phyloP scores from a whole-genome alignment of 2,113 vertebrate genomes.

The Chaetodon auriga region DNA sequence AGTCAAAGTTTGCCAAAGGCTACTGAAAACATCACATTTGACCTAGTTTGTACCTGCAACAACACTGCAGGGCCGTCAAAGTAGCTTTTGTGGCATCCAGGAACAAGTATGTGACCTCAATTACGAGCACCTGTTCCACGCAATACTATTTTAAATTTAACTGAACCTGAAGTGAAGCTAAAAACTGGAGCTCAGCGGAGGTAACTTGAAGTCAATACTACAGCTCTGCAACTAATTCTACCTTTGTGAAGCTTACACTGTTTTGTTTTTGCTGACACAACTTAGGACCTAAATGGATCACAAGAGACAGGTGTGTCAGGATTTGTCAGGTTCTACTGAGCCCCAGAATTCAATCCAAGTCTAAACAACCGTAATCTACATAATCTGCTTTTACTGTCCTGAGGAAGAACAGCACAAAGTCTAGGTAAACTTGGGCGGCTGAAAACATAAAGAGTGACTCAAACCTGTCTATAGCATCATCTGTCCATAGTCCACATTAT shows the following conservation, averaged over 20 bases:
- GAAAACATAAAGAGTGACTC: not conserved
- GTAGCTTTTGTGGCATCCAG: not conserved
- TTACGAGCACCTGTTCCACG: not conserved
- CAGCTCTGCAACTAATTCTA: not conserved
- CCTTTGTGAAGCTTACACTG: not conserved
- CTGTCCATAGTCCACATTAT: not conserved
- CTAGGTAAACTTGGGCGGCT: not conserved
- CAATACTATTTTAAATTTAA: not conserved
- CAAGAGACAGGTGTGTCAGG: not conserved
- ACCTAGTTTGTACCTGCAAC: conserved; percentile 3
- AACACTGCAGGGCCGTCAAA: not conserved
- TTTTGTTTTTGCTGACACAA: not conserved
- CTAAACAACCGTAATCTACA: too few relatives aligned
- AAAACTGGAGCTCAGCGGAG: not conserved
- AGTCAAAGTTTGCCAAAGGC: conserved; percentile 15
- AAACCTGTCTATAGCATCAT: not conserved
- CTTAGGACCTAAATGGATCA: not conserved
- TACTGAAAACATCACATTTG: conserved; percentile 22
- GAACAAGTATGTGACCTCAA: not conserved
- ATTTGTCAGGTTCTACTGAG: not conserved
- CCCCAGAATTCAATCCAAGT: too few relatives aligned
- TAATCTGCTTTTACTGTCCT: not conserved
- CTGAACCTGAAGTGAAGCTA: not conserved
- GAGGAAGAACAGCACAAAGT: not conserved
- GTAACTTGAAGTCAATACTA: not conserved